Base-by-base conservation (phyloP, 2,888 invertebrate species). In the Hypomecis punctinalis region DNA sequence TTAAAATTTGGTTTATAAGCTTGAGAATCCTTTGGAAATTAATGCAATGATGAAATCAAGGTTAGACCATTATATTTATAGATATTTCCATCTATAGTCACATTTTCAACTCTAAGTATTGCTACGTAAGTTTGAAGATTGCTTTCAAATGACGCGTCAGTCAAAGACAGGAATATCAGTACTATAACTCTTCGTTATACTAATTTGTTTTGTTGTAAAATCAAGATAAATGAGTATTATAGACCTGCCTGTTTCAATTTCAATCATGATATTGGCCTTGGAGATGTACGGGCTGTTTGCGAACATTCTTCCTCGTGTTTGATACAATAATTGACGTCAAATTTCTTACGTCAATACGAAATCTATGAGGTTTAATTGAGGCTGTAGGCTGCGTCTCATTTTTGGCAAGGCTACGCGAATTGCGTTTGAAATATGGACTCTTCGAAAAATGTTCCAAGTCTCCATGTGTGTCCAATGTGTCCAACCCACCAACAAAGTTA, bases 191-290 rank as follows among this genome's bases (percentile, higher is more conserved):
- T 4, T 51, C 9, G 39, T 62, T 60, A 36, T 13, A 35, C n/a
- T 64, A 51, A 61, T 61, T 61, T 66, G 65, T 58, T 65, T 64
- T 60, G 63, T 45, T 49, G 55, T 43, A 57, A 66, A 61, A 66
- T 66, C 42, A 58, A 57, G 61, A 66, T 61, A 45, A 61, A 66
- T 66, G 61, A 55, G 43, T 47, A 42, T 37, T 39, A 53, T 23
- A 35, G 48, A 47, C 45, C 48, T 61, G 61, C 57, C 57, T 11
- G 39, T 61, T 57, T 54, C 61, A 66, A 61, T 66, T 39, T 23
- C 4, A 13, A 10, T 13, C 39, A 61, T 56, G 46, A 56, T 45
- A 64, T 51, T 49, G 53, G 47, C 65, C 65, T 57, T 61, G 65
- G 13, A 3, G 37, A 43, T n/a, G 36, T 37, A 40, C 5, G 39